phyloP scores from a whole-genome alignment of 2,113 vertebrate genomes.

The Hyaena hyaena region DNA sequence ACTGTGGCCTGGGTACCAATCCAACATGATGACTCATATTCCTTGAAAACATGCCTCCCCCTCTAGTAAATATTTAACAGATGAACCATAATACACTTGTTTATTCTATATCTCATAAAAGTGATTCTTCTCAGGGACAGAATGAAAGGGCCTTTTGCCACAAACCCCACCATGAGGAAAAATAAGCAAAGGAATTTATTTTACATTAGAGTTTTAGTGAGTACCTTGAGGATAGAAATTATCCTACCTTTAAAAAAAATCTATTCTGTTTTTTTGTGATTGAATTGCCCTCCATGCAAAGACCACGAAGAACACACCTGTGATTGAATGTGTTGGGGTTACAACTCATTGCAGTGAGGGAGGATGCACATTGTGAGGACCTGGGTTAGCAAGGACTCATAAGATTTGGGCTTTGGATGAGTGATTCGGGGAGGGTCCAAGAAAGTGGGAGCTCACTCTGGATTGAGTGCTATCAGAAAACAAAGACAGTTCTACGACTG shows the following conservation, averaged over 20 bases:
- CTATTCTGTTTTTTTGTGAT: background rate
- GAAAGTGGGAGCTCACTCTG: background rate
- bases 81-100: background rate
- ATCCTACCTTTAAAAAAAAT: background rate
- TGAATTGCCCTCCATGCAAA: background rate
- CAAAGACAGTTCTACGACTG: background rate
- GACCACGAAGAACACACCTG: background rate
- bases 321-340: background rate
- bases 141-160: background rate
- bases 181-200: background rate
- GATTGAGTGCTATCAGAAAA: background rate
- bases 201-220: background rate
- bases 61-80: background rate
- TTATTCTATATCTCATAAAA: background rate
- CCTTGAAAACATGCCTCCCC: background rate
- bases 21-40: background rate
- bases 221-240: background rate
- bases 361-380: accelerated
- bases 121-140: background rate
- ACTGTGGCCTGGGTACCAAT: background rate
- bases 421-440: background rate
- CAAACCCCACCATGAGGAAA: background rate
- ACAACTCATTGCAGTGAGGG: background rate
- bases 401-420: background rate
- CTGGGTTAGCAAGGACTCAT: background rate